phyloP scores from a whole-genome alignment of 2,113 vertebrate genomes.

The Parotia lawesii region DNA sequence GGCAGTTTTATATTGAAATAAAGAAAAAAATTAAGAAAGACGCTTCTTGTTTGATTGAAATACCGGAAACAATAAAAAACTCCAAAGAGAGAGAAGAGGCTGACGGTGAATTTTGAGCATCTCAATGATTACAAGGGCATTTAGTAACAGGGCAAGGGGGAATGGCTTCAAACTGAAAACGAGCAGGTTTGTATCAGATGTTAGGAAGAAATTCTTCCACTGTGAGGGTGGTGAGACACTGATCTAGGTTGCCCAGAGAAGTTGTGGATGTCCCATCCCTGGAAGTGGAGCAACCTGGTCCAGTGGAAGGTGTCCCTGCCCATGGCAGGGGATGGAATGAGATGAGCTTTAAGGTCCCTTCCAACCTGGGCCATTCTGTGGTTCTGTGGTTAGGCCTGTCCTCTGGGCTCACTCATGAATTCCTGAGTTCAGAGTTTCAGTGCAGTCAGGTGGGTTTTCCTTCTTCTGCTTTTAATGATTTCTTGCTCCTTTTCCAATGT shows the following conservation, averaged over 20 bases:
- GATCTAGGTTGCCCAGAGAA: neutral
- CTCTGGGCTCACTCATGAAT: neutral
- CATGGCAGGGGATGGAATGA: neutral
- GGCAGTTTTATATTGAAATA: neutral
- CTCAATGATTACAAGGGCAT: neutral
- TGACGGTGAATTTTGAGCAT: neutral
- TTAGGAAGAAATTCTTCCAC: neutral
- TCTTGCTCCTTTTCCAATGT: neutral
- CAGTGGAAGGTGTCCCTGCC: neutral
- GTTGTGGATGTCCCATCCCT: neutral
- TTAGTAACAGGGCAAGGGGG: neutral
- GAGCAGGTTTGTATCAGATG: neutral
- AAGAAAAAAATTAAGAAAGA: neutral
- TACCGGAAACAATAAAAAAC: neutral
- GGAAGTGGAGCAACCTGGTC: neutral
- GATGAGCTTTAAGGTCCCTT: neutral
- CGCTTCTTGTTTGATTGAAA: neutral
- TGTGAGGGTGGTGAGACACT: neutral
- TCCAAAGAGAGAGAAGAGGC: neutral
- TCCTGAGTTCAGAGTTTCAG: neutral
- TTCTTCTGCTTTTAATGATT: neutral
- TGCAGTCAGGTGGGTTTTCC: neutral
- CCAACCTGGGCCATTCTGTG: neutral
- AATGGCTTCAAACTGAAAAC: neutral
- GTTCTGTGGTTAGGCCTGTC: neutral